A percentile compares a stretch with the other conserved stretches of the same genome.
phyloP scores from a whole-genome alignment of 2,113 vertebrate species.

The Oryzias celebensis region DNA sequence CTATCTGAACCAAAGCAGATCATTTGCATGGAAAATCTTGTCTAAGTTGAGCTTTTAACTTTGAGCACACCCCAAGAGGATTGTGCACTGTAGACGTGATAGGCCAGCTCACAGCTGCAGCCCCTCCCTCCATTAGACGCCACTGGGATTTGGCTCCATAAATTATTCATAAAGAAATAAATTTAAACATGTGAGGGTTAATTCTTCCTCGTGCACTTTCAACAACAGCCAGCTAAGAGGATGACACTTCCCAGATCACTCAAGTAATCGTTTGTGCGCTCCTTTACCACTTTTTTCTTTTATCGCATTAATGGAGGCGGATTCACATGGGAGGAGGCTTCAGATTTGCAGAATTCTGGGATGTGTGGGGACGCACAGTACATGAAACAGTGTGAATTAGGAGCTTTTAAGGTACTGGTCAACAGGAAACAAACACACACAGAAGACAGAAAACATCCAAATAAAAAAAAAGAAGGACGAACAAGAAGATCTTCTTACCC shows the following conservation, averaged over 20 bases:
- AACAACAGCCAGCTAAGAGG: conserved; percentile 24
- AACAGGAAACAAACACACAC: conserved; percentile 28
- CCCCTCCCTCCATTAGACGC: conserved; percentile 17
- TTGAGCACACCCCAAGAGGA: conserved; percentile 7
- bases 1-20: background rate
- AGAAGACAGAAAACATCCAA: conserved; percentile 37
- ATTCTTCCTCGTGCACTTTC: conserved; percentile 28
- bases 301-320: conserved; percentile 25
- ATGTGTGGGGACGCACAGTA: conserved; percentile 28
- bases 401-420: conserved; percentile 38
- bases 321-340: conserved; percentile 10
- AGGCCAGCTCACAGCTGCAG: conserved; percentile 29
- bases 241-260: conserved; percentile 44
- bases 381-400: conserved; percentile 40
- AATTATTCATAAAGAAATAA: conserved; percentile 80
- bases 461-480: conserved; percentile 40
- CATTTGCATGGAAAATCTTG: background rate
- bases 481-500: conserved; percentile 84
- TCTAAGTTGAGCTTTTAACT: conserved; percentile 6
- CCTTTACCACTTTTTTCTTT: background rate
- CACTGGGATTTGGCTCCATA: conserved; percentile 72
- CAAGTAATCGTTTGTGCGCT: conserved; percentile 23
- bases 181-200: conserved; percentile 26
- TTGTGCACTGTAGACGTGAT: conserved; percentile 19
- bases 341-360: conserved; percentile 25